Evolutionary conservation across 1,140 invertebrate species (phyloP), one percentile per base, ranked within the genome.

Genomic region (Lordiphosa mommai): DNA sequence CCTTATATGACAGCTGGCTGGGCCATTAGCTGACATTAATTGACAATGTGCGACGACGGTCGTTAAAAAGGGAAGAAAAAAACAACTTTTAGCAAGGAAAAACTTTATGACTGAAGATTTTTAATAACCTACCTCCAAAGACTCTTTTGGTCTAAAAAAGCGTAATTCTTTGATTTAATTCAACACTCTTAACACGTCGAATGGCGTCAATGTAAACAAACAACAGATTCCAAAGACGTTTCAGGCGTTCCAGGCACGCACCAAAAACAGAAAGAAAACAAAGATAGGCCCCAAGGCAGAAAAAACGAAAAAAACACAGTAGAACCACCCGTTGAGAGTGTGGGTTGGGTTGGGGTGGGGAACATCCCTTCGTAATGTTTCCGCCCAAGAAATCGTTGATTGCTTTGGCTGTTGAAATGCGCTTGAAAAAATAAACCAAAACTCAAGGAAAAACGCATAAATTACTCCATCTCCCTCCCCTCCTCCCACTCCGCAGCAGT

Each of bases 351-450:
- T 5, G 10, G 9, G 2, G 30, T 17, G 40, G 32, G 16, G 12
- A 56, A 72, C 53, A 76, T 84, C 76, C 77, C 76, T 76, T 68
- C 53, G 56, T 69, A 72, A 67, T 59, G 70, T 74, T 84, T 84
- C 77, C 77, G 80, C 67, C 55, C 67, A 51, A 58, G 64, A 58
- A 73, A 57, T 59, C 61, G 71, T 72, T 76, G 77, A 82, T 82
- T 82, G 77, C 72, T 84, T 64, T 72, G 69, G 59, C 77, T 82
- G 77, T 82, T 82, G 77, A 82, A 82, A 82, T 82, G 77, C 77
- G 77, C 77, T 77, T 84, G 72, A 52, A 84, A 72, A 82, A 82
- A 82, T 77, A 82, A 82, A 82, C 77, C 77, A 69, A 84, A 72
- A 84, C 67, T 71, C 67, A 61, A 66, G 77, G 63, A 69, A 58